These are phyloP conservation scores for Cenopis cana DNA, from an alignment of 2,888 invertebrate genomes.

Conservation along the genomic window DNA sequence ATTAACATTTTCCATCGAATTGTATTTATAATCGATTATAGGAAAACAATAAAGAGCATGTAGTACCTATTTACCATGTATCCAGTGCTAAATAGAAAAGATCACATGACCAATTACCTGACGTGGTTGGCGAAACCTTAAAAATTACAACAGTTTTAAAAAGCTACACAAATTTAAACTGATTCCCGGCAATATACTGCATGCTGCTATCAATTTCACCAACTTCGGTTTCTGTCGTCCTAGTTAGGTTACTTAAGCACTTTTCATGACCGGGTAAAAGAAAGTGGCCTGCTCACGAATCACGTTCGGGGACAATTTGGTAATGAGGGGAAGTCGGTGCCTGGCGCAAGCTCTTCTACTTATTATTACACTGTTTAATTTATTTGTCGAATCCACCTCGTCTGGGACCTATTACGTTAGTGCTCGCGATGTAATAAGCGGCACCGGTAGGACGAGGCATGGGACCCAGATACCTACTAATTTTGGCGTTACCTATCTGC, in stretches of 20 bases:
- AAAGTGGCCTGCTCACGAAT: conserved; percentile 69
- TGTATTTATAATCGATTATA: too few relatives aligned
- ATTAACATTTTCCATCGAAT: too few relatives aligned
- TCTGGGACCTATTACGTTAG: conserved; percentile 65
- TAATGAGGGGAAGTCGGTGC: conserved; percentile 73
- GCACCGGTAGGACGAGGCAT: conserved; percentile 50
- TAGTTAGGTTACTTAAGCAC: conserved; percentile 57
- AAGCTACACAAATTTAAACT: too few relatives aligned
- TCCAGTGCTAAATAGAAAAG: too few relatives aligned
- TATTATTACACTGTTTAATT: conserved; percentile 77
- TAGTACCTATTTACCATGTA: too few relatives aligned
- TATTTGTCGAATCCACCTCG: conserved; percentile 71
- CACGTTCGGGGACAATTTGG: conserved; percentile 70
- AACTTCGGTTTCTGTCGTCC: conserved; percentile 55
- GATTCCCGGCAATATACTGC: conserved; percentile 37
- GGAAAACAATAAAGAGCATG: too few relatives aligned
- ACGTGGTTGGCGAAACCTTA: neutral
- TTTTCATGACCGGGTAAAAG: conserved; percentile 55
- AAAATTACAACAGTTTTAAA: neutral
- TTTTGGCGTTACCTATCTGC: too few relatives aligned
- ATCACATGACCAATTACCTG: neutral
- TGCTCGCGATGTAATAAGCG: conserved; percentile 44
- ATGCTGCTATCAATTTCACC: conserved; percentile 51
- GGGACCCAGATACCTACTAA: neutral
- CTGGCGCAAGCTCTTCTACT: conserved; percentile 67